Conservation (phyloP, 92 coral and sea anemone species). For the Ricordea florida region DNA sequence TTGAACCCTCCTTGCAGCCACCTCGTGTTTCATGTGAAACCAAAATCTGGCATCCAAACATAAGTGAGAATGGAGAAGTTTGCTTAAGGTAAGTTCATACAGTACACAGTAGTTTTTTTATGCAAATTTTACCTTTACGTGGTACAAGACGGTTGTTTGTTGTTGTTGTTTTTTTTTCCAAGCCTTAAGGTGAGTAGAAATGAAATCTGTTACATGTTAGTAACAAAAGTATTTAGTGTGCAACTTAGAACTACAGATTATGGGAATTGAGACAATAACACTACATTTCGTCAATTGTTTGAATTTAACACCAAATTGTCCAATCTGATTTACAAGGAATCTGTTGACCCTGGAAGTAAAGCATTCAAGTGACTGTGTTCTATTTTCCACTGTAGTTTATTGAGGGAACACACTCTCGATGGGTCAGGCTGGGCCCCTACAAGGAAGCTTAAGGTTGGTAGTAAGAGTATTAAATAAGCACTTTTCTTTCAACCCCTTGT, state of each 20-base stretch:
- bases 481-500: background rate
- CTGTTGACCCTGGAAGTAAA: background rate
- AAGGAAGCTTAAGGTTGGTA: slow-evolving; percentile 81
- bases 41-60: slow-evolving; percentile 98
- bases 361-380: background rate
- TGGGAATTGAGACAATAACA: too few species aligned
- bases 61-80: slow-evolving; percentile 94
- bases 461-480: background rate
- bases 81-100: slow-evolving; percentile 77
- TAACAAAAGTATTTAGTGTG: too few species aligned
- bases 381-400: slow-evolving; percentile 47
- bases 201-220: too few species aligned
- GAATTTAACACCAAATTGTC: too few species aligned
- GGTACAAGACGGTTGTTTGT: too few species aligned
- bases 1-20: slow-evolving; percentile 89
- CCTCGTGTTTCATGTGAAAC: slow-evolving; percentile 90
- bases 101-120: too few species aligned
- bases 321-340: too few species aligned
- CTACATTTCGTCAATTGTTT: too few species aligned
- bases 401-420: slow-evolving; percentile 95
- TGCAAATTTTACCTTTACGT: background rate
- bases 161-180: too few species aligned
- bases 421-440: slow-evolving; percentile 99
- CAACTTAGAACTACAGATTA: too few species aligned
- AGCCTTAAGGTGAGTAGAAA: too few species aligned